Conservation (phyloP, 2,113 vertebrate genomes). For the Neodontobutis hainanensis region DNA sequence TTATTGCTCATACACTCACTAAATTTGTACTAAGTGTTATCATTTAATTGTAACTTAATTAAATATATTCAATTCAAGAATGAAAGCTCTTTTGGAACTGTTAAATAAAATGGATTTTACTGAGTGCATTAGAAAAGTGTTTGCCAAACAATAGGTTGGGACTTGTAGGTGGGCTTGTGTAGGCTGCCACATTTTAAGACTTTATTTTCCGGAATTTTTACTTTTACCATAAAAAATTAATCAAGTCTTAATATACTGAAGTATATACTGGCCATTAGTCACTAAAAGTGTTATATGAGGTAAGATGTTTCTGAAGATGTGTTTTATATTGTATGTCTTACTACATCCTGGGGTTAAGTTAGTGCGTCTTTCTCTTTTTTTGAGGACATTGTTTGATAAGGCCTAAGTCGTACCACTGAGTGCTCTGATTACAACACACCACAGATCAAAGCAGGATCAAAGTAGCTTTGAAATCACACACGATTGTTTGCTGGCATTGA, state of each 20-base stretch:
- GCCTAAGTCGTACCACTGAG: conserved; percentile 13
- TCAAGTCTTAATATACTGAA: too few species aligned
- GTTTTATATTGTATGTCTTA: too few species aligned
- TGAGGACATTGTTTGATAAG: conserved; percentile 13
- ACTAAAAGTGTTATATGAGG: too few species aligned
- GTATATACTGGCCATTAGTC: too few species aligned
- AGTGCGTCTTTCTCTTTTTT: neutral
- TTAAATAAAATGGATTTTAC: neutral
- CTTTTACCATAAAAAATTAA: too few species aligned
- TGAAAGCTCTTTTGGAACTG: conserved; percentile 2
- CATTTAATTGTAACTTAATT: conserved; percentile 42
- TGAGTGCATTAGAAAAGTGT: neutral
- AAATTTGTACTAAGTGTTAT: conserved; percentile 19
- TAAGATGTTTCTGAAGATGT: too few species aligned
- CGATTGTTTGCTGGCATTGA: conserved; percentile 38
- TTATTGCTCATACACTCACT: conserved; percentile 14
- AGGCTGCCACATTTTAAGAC: too few species aligned
- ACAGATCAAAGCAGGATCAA: conserved; percentile 24
- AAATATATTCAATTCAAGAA: conserved; percentile 27
- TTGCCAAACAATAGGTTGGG: neutral
- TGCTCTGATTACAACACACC: conserved; percentile 16
- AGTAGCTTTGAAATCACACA: conserved; percentile 31
- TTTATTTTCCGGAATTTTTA: too few species aligned
- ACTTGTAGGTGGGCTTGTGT: too few species aligned
- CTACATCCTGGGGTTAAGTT: neutral